phyloP scores from a whole-genome alignment of 1,140 invertebrate genomes.

The Neodiprion pinetum region DNA sequence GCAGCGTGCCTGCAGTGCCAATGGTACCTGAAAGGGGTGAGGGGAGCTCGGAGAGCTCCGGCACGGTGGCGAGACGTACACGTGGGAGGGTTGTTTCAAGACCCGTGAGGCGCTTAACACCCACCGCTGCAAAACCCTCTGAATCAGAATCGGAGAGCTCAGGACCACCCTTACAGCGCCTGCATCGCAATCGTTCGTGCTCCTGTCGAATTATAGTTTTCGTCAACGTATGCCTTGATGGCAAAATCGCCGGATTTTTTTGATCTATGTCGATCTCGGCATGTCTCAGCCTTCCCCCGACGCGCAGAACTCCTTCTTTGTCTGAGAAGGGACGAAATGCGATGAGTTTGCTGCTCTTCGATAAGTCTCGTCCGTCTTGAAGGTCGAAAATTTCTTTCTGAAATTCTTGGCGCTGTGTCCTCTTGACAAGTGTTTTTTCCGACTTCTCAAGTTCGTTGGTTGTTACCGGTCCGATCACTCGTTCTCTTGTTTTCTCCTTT shows the following conservation, averaged over 20 bases:
- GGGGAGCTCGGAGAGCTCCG: too few relatives aligned
- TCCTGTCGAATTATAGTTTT: slow-evolving; percentile 24
- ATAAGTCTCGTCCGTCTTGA: background rate
- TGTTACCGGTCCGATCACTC: background rate
- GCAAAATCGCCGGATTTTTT: slow-evolving; percentile 32
- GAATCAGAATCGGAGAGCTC: too few relatives aligned
- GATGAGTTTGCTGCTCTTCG: slow-evolving; percentile 16
- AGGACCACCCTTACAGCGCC: too few relatives aligned
- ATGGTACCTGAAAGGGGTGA: too few relatives aligned
- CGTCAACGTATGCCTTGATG: slow-evolving; percentile 21
- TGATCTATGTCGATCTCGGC: slow-evolving; percentile 24
- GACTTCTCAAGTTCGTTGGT: background rate
- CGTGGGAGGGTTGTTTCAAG: too few relatives aligned
- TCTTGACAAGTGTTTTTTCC: background rate
- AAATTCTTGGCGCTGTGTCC: background rate
- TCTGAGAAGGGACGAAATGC: slow-evolving; percentile 15
- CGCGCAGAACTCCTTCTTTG: slow-evolving; percentile 22
- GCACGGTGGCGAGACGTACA: too few relatives aligned
- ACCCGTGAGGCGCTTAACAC: too few relatives aligned
- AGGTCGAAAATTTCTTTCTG: background rate
- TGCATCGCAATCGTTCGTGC: slow-evolving; percentile 19
- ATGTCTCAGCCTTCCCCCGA: slow-evolving; percentile 22
- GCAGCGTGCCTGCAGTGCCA: too few relatives aligned
- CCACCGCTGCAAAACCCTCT: too few relatives aligned
- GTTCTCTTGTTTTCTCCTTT: background rate